phyloP scores from a whole-genome alignment of 2,113 vertebrate genomes.

The Ceyx melanurus region DNA sequence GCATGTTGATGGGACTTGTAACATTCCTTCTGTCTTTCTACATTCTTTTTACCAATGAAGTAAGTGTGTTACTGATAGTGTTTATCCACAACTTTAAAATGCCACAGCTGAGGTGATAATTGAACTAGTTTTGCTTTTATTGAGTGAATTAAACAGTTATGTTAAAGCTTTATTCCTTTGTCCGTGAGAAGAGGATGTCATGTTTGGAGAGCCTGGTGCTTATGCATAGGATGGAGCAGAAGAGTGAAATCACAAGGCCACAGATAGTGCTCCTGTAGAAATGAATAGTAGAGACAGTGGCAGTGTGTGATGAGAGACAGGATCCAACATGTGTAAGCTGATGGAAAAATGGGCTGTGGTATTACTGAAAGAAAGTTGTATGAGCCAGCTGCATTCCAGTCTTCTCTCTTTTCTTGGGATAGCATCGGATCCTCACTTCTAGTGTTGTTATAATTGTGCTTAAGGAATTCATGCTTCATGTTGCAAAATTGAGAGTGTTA shows the following conservation, averaged over 20 bases:
- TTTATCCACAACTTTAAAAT: neutral
- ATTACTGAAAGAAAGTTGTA: neutral
- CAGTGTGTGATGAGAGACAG: neutral
- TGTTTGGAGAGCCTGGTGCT: neutral
- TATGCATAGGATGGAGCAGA: neutral
- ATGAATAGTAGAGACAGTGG: neutral
- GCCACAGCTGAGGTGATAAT: neutral
- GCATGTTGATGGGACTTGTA: slow-evolving; percentile 83
- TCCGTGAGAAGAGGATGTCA: neutral
- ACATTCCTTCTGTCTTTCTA: slow-evolving; percentile 90
- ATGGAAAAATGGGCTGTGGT: neutral
- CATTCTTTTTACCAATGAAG: slow-evolving; percentile 95
- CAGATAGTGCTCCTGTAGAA: neutral
- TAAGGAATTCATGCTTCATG: neutral
- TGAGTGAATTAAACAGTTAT: neutral
- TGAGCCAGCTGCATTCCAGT: fast-evolving
- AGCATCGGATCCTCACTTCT: neutral
- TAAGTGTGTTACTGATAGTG: slow-evolving; percentile 35
- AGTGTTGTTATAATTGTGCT: neutral
- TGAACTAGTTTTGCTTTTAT: neutral
- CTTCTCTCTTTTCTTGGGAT: neutral
- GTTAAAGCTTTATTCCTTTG: neutral
- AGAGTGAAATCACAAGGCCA: neutral
- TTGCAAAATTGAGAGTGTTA: neutral
- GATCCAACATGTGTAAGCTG: neutral